These are phyloP conservation scores for Ochlodes sylvanus DNA, from an alignment of 2,888 invertebrate genomes.

Conservation along the genomic window DNA sequence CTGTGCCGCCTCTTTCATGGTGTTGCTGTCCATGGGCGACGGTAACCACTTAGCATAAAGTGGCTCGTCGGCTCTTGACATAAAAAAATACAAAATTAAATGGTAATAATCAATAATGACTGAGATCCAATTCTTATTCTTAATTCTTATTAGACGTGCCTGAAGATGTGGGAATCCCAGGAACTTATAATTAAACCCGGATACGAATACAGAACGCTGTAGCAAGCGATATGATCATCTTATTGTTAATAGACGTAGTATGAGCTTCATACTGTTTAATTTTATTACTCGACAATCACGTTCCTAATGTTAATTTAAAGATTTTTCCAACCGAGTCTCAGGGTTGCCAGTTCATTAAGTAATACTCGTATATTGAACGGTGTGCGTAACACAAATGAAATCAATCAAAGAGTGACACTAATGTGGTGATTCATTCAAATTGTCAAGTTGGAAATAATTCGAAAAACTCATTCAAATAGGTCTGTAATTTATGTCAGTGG, in stretches of 20 bases:
- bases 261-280: conserved; percentile 8
- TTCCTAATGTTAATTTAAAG: conserved; percentile 43
- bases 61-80: no score
- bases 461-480: no score
- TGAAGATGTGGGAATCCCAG: neutral
- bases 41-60: no score
- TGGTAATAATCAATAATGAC: neutral
- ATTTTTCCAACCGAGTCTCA: conserved; percentile 7
- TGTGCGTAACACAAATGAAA: no score
- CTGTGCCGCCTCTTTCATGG: no score
- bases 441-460: no score
- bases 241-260: neutral
- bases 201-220: neutral
- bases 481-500: no score
- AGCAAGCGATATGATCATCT: neutral
- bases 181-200: neutral
- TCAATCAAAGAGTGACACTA: no score
- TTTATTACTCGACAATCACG: conserved; percentile 47
- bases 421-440: no score
- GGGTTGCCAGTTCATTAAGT: neutral
- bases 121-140: neutral
- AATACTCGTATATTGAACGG: neutral
- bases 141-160: neutral
- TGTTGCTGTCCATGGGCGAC: no score
- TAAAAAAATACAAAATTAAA: no score